Base-by-base conservation (phyloP, 2,113 vertebrate genomes). In the Reinhardtius hippoglossoides region DNA sequence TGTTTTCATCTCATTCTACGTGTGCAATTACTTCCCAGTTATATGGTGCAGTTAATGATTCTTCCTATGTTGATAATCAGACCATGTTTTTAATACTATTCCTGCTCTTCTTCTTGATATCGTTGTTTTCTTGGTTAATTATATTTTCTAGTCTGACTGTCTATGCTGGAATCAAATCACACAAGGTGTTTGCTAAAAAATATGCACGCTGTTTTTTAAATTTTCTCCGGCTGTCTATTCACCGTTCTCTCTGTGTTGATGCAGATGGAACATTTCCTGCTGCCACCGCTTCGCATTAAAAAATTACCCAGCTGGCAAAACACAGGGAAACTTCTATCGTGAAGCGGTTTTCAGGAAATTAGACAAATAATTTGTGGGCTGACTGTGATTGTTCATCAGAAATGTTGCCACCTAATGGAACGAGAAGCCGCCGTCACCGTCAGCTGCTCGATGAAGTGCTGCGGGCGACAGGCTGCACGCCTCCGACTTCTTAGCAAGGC, bases 381-480 rank as follows among this genome's bases (percentile, higher is more conserved):
- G 40, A 44, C 18, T 52, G 18, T 23, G 35, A n/a, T 7, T 9
- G 37, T 8, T 46, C 4, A 44, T 61, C 20, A 75, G 23, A 55
- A 13, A 55, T 12, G 20, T 14, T 16, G 58, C 9, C n/a, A n/a
- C n/a, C 15, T 44, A 27, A 72, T 23, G 31, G 24, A 57, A 72
- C 9, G 57, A 58, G 46, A 76, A 10, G 64, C 18, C 20, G 46
- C 35, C 31, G 61, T 31, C 46, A 44, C n/a, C 18, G 58, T 44
- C 58, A 27, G 58, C 27, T 58, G 50, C 15, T 42, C 4, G 31
- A 77, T 52, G 65, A 71, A 62, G 65, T 62, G 60, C 26, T 66
- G 60, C 24, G 37, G 59, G 70, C n/a, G 5, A 69, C 54, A 65
- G 24, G 55, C 35, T 66, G 9, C 26, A 70, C 50, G 54, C 44